Percentiles rank a stretch among this genome's conserved stretches.
Evolutionary conservation across 2,797 vertebrate genomes (phyloP).

Genomic region (Mastacembelus armatus): DNA sequence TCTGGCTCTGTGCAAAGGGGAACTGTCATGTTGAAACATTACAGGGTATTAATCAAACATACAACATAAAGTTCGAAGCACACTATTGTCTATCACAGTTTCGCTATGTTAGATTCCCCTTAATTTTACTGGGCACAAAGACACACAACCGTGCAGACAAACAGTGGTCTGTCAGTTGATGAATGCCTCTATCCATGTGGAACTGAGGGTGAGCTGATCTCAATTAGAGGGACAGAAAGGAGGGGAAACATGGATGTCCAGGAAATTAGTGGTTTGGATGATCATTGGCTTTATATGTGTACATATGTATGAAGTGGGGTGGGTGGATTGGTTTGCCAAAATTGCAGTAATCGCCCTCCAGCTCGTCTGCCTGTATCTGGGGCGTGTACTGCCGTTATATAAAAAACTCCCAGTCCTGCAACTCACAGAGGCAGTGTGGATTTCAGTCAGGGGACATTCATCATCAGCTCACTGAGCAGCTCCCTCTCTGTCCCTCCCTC

Average conservation of each 20-base stretch:
- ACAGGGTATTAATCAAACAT: too few species aligned
- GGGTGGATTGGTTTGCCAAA: constrained; percentile 32
- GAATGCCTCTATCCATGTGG: constrained; percentile 60
- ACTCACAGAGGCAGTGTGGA: constrained; percentile 40
- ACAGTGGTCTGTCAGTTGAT: constrained; percentile 37
- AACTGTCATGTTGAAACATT: neutral
- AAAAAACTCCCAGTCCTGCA: constrained; percentile 49
- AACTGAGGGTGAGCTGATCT: constrained; percentile 41
- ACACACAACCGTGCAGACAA: constrained; percentile 31
- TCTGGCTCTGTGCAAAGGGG: neutral
- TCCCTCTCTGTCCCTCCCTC: constrained; percentile 23
- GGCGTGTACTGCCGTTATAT: constrained; percentile 63
- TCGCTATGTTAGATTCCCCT: neutral
- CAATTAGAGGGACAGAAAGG: constrained; percentile 25
- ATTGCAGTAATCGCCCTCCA: constrained; percentile 42
- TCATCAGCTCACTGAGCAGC: constrained; percentile 41
- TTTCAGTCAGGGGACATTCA: constrained; percentile 54
- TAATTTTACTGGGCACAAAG: neutral
- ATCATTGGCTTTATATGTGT: neutral
- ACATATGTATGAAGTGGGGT: constrained; percentile 2
- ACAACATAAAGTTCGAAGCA: too few species aligned
- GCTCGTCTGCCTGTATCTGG: constrained; percentile 46
- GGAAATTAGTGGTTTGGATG: neutral
- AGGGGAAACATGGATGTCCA: neutral
- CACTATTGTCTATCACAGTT: neutral